phyloP scores from a whole-genome alignment of 2,888 invertebrate species.

The Eristalinus aeneus region DNA sequence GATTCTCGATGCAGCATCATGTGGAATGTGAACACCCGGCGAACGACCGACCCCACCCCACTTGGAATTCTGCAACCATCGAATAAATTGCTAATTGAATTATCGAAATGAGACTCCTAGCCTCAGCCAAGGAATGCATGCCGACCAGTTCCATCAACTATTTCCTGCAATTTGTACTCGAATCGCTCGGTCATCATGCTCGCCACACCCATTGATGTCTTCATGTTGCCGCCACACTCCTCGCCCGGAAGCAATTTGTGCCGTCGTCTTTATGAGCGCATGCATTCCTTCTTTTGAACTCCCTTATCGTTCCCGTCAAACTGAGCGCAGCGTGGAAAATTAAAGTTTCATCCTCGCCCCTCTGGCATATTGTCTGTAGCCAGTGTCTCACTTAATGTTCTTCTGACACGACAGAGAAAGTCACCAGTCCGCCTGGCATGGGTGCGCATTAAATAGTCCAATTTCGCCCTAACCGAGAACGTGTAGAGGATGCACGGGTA shows the following conservation, averaged over 20 bases:
- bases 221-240: background rate
- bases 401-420: constrained; percentile 45
- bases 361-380: background rate
- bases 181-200: constrained; percentile 54
- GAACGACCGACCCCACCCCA: no score
- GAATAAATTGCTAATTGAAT: background rate
- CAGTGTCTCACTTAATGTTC: constrained; percentile 34
- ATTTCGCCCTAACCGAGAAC: constrained; percentile 31
- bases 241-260: constrained; percentile 35
- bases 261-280: constrained; percentile 18
- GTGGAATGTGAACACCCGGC: no score
- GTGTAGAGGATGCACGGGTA: constrained; percentile 24
- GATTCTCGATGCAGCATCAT: no score
- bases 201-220: constrained; percentile 31
- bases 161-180: constrained; percentile 62
- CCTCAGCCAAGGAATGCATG: background rate
- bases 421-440: background rate
- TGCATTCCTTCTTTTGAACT: constrained; percentile 9
- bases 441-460: constrained; percentile 38
- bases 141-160: background rate
- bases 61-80: background rate
- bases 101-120: background rate
- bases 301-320: constrained; percentile 1
- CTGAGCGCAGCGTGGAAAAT: background rate
- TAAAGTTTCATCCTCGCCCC: background rate